Evolutionary conservation across 2,113 vertebrate genomes (phyloP), one percentile per base, ranked within the genome.

Genomic region (Noctilio leporinus): DNA sequence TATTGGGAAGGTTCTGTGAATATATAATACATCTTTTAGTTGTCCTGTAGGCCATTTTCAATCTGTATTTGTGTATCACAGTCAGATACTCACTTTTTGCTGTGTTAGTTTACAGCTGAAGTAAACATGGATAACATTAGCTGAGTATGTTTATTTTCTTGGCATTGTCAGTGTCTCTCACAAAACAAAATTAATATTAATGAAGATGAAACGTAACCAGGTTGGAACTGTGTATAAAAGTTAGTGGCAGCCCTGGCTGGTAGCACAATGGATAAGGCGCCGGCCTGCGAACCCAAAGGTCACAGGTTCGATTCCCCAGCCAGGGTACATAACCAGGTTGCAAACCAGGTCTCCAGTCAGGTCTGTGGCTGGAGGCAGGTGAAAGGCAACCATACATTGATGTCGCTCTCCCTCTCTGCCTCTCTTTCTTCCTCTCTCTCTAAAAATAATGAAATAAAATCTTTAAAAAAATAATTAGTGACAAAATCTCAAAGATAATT

Each of bases 171-270:
- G 17, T 30, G 10, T 70, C 47, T 6, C 19, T 91, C 33, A 75
- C 43, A 86, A 82, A 73, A 65, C 8, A 72, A 69, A 95, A 73
- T 89, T 92, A 92, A 81, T 87, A 87, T 88, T 87, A 93, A 81
- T 90, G 24, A 62, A 69, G 17, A 51, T 49, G 28, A 84, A 85
- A 38, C 59, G 51, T 72, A 75, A 22, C 6, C 0, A 11, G 26
- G 8, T 45, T 67, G 28, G 35, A 89, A 8, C 45, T 87, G 1
- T 65, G 3, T 51, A 26, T 80, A 77, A 76, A 33, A 90, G 86
- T 49, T 72, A 77, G 51, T 73, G 7, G 3, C n/a, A n/a, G n/a
- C n/a, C n/a, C n/a, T n/a, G n/a, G n/a, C n/a, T n/a, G n/a, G n/a
- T n/a, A n/a, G n/a, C n/a, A n/a, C n/a, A n/a, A n/a, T n/a, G n/a